A percentile compares a stretch with the other conserved stretches of the same genome.
phyloP scores from a whole-genome alignment of 2,888 invertebrate genomes.

The Caenorhabditis panamensis region DNA sequence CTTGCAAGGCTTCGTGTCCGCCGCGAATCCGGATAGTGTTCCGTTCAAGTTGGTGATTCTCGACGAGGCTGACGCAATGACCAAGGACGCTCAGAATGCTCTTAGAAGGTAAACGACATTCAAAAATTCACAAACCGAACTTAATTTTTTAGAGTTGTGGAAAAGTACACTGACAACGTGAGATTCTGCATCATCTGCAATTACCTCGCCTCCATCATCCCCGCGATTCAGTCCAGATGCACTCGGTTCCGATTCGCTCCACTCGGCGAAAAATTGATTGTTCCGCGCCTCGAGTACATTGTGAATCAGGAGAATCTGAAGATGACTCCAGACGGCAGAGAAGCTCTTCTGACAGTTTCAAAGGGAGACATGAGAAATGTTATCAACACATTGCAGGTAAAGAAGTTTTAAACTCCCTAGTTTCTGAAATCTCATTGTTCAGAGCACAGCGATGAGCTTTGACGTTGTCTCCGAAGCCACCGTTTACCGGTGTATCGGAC shows the following conservation, averaged over 20 bases:
- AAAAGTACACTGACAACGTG: conserved; percentile 98
- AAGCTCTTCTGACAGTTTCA: conserved; percentile 91
- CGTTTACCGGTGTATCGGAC: conserved; percentile 96
- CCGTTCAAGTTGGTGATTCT: conserved; percentile 91
- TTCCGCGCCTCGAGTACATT: conserved; percentile 91
- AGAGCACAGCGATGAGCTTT: conserved; percentile 94
- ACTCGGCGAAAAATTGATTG: conserved; percentile 87
- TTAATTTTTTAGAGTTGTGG: conserved; percentile 88
- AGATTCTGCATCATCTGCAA: conserved; percentile 99
- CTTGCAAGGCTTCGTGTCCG: conserved; percentile 84
- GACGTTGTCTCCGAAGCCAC: conserved; percentile 91
- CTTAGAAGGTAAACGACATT: conserved; percentile 88
- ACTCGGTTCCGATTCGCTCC: conserved; percentile 80
- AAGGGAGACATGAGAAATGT: conserved; percentile 98
- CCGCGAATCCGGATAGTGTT: conserved; percentile 12
- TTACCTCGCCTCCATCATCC: conserved; percentile 97
- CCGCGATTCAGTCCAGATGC: conserved; percentile 91
- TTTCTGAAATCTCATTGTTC: conserved; percentile 51
- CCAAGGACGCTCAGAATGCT: conserved; percentile 99
- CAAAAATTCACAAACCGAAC: conserved; percentile 65
- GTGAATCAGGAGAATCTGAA: conserved; percentile 63
- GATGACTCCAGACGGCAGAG: conserved; percentile 89
- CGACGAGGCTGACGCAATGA: conserved; percentile 99
- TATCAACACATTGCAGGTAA: conserved; percentile 91
- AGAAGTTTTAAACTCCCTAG: too few species aligned